Conservation (phyloP, 2,113 vertebrate species). For the Arizona elegans region DNA sequence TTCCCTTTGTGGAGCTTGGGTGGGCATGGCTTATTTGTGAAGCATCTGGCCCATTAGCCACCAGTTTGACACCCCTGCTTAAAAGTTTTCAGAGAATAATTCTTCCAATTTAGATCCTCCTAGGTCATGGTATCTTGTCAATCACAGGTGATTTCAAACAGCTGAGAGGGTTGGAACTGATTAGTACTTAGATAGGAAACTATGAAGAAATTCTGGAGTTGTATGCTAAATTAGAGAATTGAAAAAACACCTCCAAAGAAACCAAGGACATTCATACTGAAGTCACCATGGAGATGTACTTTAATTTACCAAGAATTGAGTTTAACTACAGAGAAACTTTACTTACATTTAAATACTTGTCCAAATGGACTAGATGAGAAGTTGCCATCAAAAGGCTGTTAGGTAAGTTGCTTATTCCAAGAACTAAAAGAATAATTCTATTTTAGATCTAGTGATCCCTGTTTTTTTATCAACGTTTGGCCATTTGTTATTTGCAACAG, state of each 20-base stretch:
- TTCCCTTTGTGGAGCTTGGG: too few relatives aligned
- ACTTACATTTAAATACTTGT: neutral
- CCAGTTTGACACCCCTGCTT: neutral
- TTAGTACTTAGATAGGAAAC: neutral
- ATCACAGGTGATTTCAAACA: neutral
- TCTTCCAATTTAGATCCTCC: neutral
- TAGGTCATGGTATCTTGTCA: neutral
- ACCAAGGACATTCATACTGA: neutral
- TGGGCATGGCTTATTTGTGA: too few relatives aligned
- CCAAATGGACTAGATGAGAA: neutral
- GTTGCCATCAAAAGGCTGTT: neutral
- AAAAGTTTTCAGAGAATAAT: neutral
- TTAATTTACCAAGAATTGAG: neutral
- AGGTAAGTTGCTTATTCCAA: neutral
- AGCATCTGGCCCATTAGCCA: rapidly evolving
- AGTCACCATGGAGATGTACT: neutral
- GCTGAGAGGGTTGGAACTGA: neutral
- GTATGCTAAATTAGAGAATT: neutral
- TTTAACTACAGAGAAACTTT: neutral
- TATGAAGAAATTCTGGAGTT: neutral
- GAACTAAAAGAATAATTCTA: neutral
- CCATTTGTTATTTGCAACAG: neutral
- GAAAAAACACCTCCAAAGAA: neutral
- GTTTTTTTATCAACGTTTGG: neutral
- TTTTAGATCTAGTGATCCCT: neutral